Evolutionary conservation across 2,888 invertebrate genomes (phyloP), one percentile per base, ranked within the genome.

Genomic region (Trissolcus brochymenae): DNA sequence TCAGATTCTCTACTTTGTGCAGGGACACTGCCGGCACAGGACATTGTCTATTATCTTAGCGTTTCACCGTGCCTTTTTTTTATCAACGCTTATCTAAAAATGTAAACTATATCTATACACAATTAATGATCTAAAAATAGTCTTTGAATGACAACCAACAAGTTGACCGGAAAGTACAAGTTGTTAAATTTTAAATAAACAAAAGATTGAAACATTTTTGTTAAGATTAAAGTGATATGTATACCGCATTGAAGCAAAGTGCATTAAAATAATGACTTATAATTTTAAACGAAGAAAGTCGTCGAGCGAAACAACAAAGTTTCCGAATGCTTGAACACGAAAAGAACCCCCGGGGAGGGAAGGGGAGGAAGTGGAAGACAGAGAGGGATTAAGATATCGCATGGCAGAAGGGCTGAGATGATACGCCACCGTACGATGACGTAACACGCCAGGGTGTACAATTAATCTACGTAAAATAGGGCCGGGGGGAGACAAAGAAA

Each of bases 21-120:
- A 81, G 83, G 86, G 82, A 84, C 82, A 80, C 72, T 81, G 82
- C 79, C 81, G 84, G 35, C 35, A 87, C 87, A 87, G 87, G 88
- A 88, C 87, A 87, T 87, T 84, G 87, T 87, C 85, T 84, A 87
- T 88, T 88, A 87, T 85, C 84, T 77, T 79, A 77, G 64, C 56
- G 57, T 66, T 35, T 56, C 64, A 68, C 55, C 64, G 61, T 53
- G 50, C 49, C 13, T 49, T 64, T 60, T 65, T 59, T 49, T 64
- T 56, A 50, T 67, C 53, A 61, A 61, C 29, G 17, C 25, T 4
- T 14, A 51, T 55, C 50, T 53, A 35, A 35, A 35, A 35, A 35
- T 35, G 35, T 35, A 35, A 35, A 35, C 57, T 64, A 53, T 57
- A 35, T 55, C 59, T 43, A 46, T 25, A 35, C 35, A 29, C 6